phyloP scores from a whole-genome alignment of 2,888 invertebrate species.

The Zootermopsis nevadensis region DNA sequence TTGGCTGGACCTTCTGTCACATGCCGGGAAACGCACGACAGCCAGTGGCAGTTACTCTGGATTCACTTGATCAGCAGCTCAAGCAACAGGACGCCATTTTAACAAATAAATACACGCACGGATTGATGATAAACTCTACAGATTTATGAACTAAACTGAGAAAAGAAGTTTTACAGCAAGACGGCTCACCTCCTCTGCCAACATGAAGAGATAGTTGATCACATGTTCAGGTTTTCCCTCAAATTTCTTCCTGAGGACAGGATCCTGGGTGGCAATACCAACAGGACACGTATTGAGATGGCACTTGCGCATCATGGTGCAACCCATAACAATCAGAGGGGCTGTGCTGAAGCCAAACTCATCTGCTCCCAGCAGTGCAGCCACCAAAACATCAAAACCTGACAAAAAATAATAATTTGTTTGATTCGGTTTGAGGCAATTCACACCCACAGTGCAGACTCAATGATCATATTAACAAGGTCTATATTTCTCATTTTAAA shows the following conservation, averaged over 20 bases:
- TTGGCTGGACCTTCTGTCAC: too few relatives aligned
- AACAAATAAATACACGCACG: neutral
- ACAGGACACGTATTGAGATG: conserved; percentile 99
- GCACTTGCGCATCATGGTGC: conserved; percentile 99
- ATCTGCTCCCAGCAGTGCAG: conserved; percentile 95
- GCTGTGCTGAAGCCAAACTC: conserved; percentile 99
- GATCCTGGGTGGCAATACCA: conserved; percentile 99
- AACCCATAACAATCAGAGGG: conserved; percentile 96
- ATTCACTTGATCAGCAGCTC: too few relatives aligned
- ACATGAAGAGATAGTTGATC: conserved; percentile 95
- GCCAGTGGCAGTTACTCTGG: too few relatives aligned
- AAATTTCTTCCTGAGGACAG: conserved; percentile 93
- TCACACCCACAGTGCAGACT: too few relatives aligned
- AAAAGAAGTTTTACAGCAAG: too few relatives aligned
- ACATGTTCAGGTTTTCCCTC: conserved; percentile 98
- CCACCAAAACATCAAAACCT: conserved; percentile 95
- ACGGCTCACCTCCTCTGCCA: conserved; percentile 90
- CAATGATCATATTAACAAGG: too few relatives aligned
- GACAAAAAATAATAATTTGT: conserved; percentile 51
- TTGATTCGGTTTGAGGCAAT: too few relatives aligned
- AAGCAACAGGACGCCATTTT: too few relatives aligned
- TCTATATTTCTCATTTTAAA: too few relatives aligned
- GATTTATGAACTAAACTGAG: neutral
- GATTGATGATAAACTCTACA: neutral
- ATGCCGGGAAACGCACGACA: too few relatives aligned